These are phyloP conservation scores for Temnothorax nylanderi DNA, from an alignment of 1,140 invertebrate species.

Conservation along the genomic window DNA sequence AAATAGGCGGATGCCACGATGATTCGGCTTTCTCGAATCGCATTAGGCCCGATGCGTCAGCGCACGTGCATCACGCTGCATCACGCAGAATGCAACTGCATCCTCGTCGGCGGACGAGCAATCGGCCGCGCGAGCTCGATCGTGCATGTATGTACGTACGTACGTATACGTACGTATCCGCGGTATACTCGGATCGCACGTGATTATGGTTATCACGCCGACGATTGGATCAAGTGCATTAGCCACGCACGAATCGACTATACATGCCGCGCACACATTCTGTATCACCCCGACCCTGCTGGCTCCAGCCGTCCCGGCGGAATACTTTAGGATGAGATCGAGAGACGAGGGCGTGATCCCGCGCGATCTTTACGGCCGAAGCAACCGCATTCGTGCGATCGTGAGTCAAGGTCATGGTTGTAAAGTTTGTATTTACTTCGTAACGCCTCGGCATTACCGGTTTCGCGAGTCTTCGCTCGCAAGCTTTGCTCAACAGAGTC, in stretches of 20 bases:
- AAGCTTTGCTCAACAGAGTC: slow-evolving; percentile 2
- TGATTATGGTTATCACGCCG: slow-evolving; percentile 78
- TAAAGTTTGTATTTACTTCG: slow-evolving; percentile 46
- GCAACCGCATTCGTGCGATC: slow-evolving; percentile 50
- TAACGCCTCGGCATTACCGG: slow-evolving; percentile 31
- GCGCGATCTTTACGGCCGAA: slow-evolving; percentile 37
- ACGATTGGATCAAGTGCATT: slow-evolving; percentile 78
- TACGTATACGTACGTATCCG: slow-evolving; percentile 25
- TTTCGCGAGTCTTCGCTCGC: slow-evolving; percentile 30
- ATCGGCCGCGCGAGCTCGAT: slow-evolving; percentile 41
- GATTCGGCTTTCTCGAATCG: slow-evolving; percentile 49
- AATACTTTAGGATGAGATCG: slow-evolving; percentile 63
- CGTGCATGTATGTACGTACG: slow-evolving; percentile 12
- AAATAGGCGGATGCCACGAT: slow-evolving; percentile 40
- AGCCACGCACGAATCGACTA: slow-evolving; percentile 75
- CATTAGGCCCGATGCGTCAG: slow-evolving; percentile 43
- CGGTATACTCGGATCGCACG: slow-evolving; percentile 62
- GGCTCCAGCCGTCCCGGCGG: slow-evolving; percentile 4
- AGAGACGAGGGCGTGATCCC: slow-evolving; percentile 54
- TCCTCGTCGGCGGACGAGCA: slow-evolving; percentile 21
- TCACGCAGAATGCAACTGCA: slow-evolving; percentile 43
- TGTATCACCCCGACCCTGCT: slow-evolving; percentile 69
- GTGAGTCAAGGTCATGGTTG: slow-evolving; percentile 50
- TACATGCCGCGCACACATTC: slow-evolving; percentile 68
- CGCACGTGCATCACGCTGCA: slow-evolving; percentile 53